Evolutionary conservation across 2,113 vertebrate genomes (phyloP).

Genomic region (Ia io): DNA sequence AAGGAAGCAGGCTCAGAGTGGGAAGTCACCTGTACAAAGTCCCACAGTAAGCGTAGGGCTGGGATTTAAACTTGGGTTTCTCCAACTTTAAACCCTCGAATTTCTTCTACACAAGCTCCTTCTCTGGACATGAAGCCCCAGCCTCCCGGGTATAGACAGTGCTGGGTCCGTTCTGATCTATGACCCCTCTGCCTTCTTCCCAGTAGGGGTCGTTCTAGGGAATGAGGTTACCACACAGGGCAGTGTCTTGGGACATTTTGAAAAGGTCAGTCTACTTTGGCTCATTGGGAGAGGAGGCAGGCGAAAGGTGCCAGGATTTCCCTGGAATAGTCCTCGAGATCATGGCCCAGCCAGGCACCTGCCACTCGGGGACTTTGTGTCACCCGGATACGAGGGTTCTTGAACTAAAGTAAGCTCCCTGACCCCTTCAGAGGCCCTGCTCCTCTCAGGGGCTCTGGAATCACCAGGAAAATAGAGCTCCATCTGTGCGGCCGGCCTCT

Average conservation of each 20-base stretch:
- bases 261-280: not conserved
- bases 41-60: not conserved
- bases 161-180: not conserved
- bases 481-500: too few relatives aligned
- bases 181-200: not conserved
- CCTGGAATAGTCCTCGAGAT: not conserved
- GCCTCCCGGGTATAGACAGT: not conserved
- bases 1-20: not conserved
- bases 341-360: not conserved
- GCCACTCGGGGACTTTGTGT: not conserved
- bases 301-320: not conserved
- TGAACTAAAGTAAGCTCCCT: not conserved
- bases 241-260: not conserved
- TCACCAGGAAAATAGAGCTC: not conserved
- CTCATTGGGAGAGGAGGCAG: not conserved
- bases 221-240: not conserved
- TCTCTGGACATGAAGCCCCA: not conserved
- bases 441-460: not conserved
- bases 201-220: not conserved
- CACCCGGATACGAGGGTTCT: not conserved
- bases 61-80: not conserved
- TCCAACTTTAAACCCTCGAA: not conserved
- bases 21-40: not conserved
- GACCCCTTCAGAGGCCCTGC: not conserved
- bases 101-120: not conserved